Base-by-base conservation (phyloP, 2,888 invertebrate genomes). In the Galeopsomyia nigrocyanea region DNA sequence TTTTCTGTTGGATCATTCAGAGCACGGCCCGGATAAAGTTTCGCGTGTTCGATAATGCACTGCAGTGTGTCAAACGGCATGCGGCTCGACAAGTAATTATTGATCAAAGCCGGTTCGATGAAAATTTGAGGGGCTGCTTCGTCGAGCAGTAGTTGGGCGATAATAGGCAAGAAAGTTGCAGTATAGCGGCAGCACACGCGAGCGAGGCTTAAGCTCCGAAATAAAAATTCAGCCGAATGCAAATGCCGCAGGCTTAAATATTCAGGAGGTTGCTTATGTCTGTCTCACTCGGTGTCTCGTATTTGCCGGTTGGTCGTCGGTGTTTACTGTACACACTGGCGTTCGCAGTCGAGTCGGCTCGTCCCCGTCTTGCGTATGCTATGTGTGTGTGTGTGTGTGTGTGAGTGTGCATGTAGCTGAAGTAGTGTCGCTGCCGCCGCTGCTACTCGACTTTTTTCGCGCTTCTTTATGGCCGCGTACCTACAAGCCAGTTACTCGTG, bases 151-250 rank as follows among this genome's bases (percentile, higher is more conserved):
- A 26, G 3, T 26, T 5, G 26, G 26, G 26, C 26, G 26, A 26
- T 26, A 26, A 26, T 26, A 26, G 26, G 26, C 26, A 39, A 39
- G 7, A 13, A 39, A 39, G 39, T 10, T 39, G 39, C 13, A 7
- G 39, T 7, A n/a, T n/a, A 6, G 26, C 56, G 6, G 21, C 56
- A 56, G 21, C 21, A 22, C 56, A 7, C 55, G 17, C n/a, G 5
- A 21, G 55, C 56, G 22, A 31, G 62, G 50, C 49, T 26, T 26
- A 63, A 61, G 53, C 50, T 73, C 77, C 69, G 71, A 78, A 79
- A 79, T 80, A 81, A 79, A 79, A 79, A 78, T 67, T 73, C 71
- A 61, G 73, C 71, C 65, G 68, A 76, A 81, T 82, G 80, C 80
- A 80, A 81, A 80, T 80, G 72, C 61, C 74, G 74, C 75, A 2